Conservation (phyloP, 2,888 invertebrate species). For the Ormia ochracea region DNA sequence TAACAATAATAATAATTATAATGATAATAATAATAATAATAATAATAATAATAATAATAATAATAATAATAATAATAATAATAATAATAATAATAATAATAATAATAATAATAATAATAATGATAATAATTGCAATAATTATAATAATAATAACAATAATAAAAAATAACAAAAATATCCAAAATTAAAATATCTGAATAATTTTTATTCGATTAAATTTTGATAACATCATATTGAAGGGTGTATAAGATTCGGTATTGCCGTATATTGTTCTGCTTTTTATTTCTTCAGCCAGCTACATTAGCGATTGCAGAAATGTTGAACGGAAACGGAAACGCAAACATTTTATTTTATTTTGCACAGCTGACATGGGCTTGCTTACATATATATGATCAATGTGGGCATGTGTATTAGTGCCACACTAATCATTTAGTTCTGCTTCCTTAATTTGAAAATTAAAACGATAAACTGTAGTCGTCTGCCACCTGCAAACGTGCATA, state of each 20-base stretch:
- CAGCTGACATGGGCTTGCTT: constrained; percentile 2
- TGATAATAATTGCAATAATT: too few relatives aligned
- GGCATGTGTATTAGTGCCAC: background rate
- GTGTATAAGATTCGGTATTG: background rate
- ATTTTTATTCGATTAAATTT: too few relatives aligned
- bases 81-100: too few relatives aligned
- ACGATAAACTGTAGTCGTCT: constrained; percentile 17
- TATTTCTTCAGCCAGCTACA: constrained; percentile 6
- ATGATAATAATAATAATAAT: too few relatives aligned
- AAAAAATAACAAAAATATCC: too few relatives aligned
- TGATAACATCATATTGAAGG: background rate
- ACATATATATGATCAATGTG: background rate
- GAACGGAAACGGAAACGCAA: constrained; percentile 47
- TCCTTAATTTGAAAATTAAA: constrained; percentile 6
- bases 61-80: too few relatives aligned
- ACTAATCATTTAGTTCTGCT: background rate
- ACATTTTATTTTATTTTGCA: background rate
- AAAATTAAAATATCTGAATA: too few relatives aligned
- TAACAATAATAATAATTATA: too few relatives aligned
- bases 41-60: too few relatives aligned
- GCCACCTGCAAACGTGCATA: background rate
- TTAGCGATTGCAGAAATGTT: constrained; percentile 38
- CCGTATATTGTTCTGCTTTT: background rate
- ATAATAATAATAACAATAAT: too few relatives aligned
- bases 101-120: too few relatives aligned